phyloP scores from a whole-genome alignment of 2,888 invertebrate species.

The Tenthredo amoena region DNA sequence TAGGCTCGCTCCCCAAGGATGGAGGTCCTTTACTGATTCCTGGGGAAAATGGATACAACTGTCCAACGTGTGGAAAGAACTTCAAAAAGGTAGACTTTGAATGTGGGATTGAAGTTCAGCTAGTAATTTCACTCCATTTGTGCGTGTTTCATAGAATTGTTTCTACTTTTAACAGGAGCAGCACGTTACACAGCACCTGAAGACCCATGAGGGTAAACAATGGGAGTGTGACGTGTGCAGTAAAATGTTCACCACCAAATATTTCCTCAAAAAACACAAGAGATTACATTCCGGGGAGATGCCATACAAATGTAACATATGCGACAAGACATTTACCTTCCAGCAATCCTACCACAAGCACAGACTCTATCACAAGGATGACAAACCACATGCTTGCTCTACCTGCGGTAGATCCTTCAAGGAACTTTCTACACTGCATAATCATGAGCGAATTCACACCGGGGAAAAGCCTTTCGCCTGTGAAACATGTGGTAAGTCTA shows the following conservation, averaged over 20 bases:
- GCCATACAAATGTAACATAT: slow-evolving; percentile 90
- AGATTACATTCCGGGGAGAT: slow-evolving; percentile 92
- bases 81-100: slow-evolving; percentile 74
- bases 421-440: slow-evolving; percentile 92
- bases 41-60: slow-evolving; percentile 72
- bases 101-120: neutral
- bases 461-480: slow-evolving; percentile 93
- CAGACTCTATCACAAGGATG: slow-evolving; percentile 91
- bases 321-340: slow-evolving; percentile 92
- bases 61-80: slow-evolving; percentile 76
- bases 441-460: slow-evolving; percentile 91
- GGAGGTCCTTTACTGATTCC: slow-evolving; percentile 61
- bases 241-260: slow-evolving; percentile 93
- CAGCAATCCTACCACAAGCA: slow-evolving; percentile 95
- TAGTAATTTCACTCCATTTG: neutral
- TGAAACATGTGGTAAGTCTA: slow-evolving; percentile 88
- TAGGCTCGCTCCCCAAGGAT: slow-evolving; percentile 66
- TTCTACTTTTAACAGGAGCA: slow-evolving; percentile 73
- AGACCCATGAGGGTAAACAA: slow-evolving; percentile 85
- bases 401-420: slow-evolving; percentile 92
- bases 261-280: slow-evolving; percentile 93
- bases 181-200: slow-evolving; percentile 78
- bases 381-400: slow-evolving; percentile 87
- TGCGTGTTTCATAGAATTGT: neutral
- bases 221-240: slow-evolving; percentile 93